Base-by-base conservation (phyloP, 35 echinoderm and acorn worm species). In the Hemicentrotus pulcherrimus region DNA sequence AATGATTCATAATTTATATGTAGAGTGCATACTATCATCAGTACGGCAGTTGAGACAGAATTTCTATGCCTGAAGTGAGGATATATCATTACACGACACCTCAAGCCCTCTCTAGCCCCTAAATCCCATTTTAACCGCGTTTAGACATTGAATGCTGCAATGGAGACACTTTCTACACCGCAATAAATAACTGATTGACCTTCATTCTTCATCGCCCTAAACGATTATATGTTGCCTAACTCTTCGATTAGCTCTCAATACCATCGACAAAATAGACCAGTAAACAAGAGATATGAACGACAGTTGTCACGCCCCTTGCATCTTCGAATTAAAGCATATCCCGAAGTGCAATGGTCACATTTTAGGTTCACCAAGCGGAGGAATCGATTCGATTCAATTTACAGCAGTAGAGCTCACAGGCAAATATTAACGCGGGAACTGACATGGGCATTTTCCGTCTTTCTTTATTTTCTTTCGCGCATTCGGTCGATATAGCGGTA, bases 371-470 rank as follows among this genome's bases (percentile, higher is more conserved):
- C 65, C 65, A n/a, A 78, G 65, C 65, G 6, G 65, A 28, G 88
- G 14, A 2, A 90, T 90, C 88, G 88, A 90, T 90, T 24, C 32
- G 32, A 32, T 47, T 90, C 88, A 41, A 90, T 90, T 90, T 90
- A 90, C 88, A 47, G 15, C 88, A 45, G 88, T 45, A 9, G 16
- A 32, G 88, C 88, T 90, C 88, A 90, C 88, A 90, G 88, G 88
- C 88, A 90, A 90, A 90, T 90, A 90, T 90, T 90, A 90, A 90
- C 88, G 88, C 88, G 88, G 88, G 32, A 90, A 90, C 88, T 47
- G 88, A 90, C 88, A 90, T 47, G 65, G 88, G 88, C 46, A 47
- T 90, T 90, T 90, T 90, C 18, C 32, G 88, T 28, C 4, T 90
- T 16, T 33, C 46, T 90, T 90, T 90, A 45, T 90, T 90, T 90